A percentile compares a stretch with the other conserved stretches of the same genome.
phyloP scores from a whole-genome alignment of 2,113 vertebrate genomes.

The Micronycteris hirsuta region DNA sequence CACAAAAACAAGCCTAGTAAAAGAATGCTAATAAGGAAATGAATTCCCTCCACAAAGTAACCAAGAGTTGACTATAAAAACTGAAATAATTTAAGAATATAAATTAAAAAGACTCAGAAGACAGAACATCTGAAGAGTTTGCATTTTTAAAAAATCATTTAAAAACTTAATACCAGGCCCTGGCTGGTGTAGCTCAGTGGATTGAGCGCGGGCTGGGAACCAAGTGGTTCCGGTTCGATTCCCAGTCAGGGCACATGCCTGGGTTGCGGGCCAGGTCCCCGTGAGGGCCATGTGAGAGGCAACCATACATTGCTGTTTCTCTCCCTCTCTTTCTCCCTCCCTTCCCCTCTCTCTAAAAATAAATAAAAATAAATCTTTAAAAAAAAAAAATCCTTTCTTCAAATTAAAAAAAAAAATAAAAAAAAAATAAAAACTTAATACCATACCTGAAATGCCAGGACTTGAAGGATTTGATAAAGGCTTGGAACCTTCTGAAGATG shows the following conservation, averaged over 20 bases:
- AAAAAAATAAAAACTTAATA: background rate
- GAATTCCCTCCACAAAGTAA: background rate
- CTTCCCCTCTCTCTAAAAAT: no score
- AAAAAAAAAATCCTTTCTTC: no score
- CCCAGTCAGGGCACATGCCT: no score
- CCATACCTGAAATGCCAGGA: slow-evolving; percentile 94
- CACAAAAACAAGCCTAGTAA: background rate
- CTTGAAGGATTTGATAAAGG: slow-evolving; percentile 96
- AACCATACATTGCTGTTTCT: no score
- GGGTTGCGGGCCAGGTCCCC: no score
- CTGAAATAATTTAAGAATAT: background rate
- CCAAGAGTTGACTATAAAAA: background rate
- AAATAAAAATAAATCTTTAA: no score
- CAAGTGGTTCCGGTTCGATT: no score
- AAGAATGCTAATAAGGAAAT: background rate
- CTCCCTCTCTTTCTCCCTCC: no score
- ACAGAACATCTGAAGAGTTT: background rate
- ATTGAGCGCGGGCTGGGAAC: no score
- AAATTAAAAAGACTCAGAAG: background rate
- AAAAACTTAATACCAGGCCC: background rate
- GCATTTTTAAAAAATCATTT: background rate
- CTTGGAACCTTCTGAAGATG: slow-evolving; percentile 92
- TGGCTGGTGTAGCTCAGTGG: no score
- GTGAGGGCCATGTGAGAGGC: no score
- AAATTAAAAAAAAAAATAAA: no score